Evolutionary conservation across 2,113 vertebrate genomes (phyloP).

Genomic region (Garra rufa): DNA sequence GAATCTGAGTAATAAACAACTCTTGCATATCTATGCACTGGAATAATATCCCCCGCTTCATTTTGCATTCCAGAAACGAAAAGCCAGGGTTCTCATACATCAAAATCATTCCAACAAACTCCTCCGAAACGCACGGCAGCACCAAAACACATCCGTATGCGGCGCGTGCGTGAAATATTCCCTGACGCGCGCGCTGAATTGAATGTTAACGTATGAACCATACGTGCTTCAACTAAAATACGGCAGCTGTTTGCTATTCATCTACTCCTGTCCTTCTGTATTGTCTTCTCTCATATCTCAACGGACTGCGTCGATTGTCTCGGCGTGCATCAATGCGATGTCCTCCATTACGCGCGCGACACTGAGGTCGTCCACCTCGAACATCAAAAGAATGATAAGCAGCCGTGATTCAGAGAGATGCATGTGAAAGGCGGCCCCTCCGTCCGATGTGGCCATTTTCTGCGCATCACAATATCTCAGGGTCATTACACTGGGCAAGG

Average conservation of each 20-base stretch:
- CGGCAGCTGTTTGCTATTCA: slow-evolving; percentile 41
- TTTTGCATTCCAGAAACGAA: neutral
- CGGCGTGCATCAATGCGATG: slow-evolving; percentile 21
- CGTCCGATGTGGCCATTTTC: neutral
- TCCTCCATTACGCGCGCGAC: slow-evolving; percentile 26
- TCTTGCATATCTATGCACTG: neutral
- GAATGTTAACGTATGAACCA: slow-evolving; percentile 16
- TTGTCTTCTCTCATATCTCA: neutral
- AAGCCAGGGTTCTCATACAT: slow-evolving; percentile 6
- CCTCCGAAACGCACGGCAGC: neutral
- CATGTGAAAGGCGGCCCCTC: neutral
- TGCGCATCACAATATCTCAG: slow-evolving; percentile 7
- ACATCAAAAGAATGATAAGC: slow-evolving; percentile 44
- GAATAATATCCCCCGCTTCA: neutral
- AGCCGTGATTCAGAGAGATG: slow-evolving; percentile 17
- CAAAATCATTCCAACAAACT: slow-evolving; percentile 33
- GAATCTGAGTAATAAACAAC: neutral
- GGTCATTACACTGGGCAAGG: slow-evolving; percentile 32
- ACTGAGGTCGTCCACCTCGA: slow-evolving; percentile 38
- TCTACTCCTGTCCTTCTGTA: slow-evolving; percentile 21
- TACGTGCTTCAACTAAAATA: slow-evolving; percentile 9
- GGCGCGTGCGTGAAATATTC: neutral
- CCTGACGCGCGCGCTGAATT: neutral
- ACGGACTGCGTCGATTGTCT: slow-evolving; percentile 4
- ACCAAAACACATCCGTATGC: slow-evolving; percentile 11